phyloP scores from a whole-genome alignment of 2,113 vertebrate species.

The Zingel zingel region DNA sequence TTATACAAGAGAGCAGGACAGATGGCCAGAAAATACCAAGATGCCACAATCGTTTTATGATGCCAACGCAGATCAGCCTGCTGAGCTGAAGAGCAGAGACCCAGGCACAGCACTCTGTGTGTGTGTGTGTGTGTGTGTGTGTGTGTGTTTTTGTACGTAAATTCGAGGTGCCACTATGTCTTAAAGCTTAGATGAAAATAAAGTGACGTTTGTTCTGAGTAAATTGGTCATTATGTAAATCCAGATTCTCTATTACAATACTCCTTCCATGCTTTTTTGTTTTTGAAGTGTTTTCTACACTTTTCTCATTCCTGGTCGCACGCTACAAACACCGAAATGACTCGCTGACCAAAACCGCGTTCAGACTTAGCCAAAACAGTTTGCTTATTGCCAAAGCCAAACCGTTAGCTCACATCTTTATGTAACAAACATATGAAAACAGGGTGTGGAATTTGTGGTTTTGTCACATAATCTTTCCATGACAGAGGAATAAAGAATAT shows the following conservation, averaged over 20 bases:
- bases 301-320: slow-evolving; percentile 28
- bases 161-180: slow-evolving; percentile 27
- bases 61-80: slow-evolving; percentile 36
- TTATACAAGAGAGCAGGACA: slow-evolving; percentile 58
- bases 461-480: slow-evolving; percentile 28
- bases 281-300: slow-evolving; percentile 2
- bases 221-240: slow-evolving; percentile 6
- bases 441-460: slow-evolving; percentile 13
- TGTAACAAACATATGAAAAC: slow-evolving; percentile 28
- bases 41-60: slow-evolving; percentile 65
- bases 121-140: not conserved
- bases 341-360: slow-evolving; percentile 8
- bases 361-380: not conserved
- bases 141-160: slow-evolving; percentile 1
- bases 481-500: slow-evolving; percentile 20
- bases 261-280: not conserved
- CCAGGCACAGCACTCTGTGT: not conserved
- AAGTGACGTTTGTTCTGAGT: slow-evolving; percentile 1
- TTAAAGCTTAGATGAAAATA: slow-evolving; percentile 14
- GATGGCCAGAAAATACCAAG: slow-evolving; percentile 66
- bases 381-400: slow-evolving; percentile 18
- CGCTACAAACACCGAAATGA: slow-evolving; percentile 11
- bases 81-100: slow-evolving; percentile 25
- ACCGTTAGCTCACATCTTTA: slow-evolving; percentile 15
- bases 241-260: not conserved